phyloP scores from a whole-genome alignment of 2,797 vertebrate species.

The Spizella passerina region DNA sequence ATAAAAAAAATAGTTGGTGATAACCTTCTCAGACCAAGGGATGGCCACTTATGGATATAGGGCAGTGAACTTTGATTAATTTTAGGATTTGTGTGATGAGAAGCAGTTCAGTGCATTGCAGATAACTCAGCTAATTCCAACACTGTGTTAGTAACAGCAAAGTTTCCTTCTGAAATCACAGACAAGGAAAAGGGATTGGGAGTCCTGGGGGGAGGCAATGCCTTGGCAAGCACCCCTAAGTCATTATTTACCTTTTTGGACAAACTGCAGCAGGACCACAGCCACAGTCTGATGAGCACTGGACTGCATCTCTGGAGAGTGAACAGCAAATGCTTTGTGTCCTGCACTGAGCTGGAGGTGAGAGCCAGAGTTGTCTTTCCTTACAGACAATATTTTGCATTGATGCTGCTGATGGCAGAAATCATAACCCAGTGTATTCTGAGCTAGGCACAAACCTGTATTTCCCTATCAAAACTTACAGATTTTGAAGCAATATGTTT shows the following conservation, averaged over 20 bases:
- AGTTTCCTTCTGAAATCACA: background rate
- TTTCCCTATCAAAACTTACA: background rate
- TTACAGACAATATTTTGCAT: background rate
- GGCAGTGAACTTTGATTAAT: background rate
- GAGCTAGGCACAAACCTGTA: background rate
- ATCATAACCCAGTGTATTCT: background rate
- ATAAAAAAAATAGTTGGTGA: background rate
- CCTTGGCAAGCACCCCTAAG: background rate
- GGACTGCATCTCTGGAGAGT: background rate
- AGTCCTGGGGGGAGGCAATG: background rate
- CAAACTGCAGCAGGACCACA: background rate
- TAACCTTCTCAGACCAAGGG: background rate
- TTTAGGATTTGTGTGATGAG: background rate
- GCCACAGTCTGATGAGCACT: background rate
- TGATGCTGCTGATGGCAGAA: background rate
- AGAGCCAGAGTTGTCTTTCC: background rate
- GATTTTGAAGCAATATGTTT: background rate
- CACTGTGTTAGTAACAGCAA: background rate
- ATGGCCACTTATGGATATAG: background rate
- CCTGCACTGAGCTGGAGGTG: background rate
- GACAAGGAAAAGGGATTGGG: background rate
- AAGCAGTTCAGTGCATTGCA: background rate
- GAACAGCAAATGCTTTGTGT: accelerated
- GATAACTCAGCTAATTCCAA: background rate
- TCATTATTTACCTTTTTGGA: background rate